A percentile compares a stretch with the other conserved stretches of the same genome.
phyloP scores from a whole-genome alignment of 2,113 vertebrate species.

The Bubo bubo region DNA sequence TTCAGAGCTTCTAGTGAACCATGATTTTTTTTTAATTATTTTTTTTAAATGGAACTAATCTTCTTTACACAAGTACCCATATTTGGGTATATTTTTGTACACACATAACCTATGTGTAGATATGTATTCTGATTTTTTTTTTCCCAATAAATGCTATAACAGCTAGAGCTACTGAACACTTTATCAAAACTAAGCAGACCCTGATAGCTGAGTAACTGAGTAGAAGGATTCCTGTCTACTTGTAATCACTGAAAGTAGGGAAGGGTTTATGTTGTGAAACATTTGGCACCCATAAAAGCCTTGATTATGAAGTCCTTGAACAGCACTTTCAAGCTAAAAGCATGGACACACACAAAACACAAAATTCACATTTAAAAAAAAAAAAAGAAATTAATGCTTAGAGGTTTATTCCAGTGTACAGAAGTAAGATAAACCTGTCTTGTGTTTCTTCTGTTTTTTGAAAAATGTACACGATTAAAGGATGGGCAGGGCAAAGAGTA shows the following conservation, averaged over 20 bases:
- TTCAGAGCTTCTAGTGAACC: background rate
- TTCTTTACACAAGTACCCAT: background rate
- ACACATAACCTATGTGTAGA: background rate
- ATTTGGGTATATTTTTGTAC: background rate
- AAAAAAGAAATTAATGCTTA: rapidly evolving
- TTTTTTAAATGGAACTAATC: background rate
- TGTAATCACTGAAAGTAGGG: background rate
- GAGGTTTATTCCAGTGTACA: background rate
- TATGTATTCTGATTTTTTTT: background rate
- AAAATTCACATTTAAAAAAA: background rate
- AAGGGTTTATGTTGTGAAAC: background rate
- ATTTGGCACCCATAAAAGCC: background rate
- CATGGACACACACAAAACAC: background rate
- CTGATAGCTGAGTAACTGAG: background rate
- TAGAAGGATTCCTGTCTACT: background rate
- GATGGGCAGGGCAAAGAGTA: background rate
- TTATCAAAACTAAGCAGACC: background rate
- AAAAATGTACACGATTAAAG: background rate
- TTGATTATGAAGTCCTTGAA: background rate
- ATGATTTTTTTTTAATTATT: too few relatives aligned
- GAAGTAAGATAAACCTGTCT: background rate
- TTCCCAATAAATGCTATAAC: background rate
- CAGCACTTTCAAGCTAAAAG: background rate
- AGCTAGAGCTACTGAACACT: background rate
- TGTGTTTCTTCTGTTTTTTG: background rate